These are phyloP conservation scores for Eulemur coronatus DNA, from an alignment of 2,797 vertebrate species.

Conservation along the genomic window DNA sequence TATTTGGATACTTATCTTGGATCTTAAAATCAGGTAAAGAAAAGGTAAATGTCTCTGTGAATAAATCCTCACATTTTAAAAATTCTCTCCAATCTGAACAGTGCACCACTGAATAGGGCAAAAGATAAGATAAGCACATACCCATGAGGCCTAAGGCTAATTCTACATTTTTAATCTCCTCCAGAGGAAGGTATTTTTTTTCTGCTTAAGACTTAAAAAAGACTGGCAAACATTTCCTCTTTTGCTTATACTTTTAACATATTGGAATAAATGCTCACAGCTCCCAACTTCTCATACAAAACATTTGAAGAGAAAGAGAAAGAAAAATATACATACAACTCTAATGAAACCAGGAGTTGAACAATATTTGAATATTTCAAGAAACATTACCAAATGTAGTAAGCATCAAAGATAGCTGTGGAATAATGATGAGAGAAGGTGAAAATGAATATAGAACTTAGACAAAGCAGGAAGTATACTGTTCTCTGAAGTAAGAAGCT, in stretches of 20 bases:
- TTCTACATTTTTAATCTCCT: not conserved
- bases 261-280: not conserved
- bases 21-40: constrained; percentile 20
- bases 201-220: constrained; percentile 2
- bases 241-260: not conserved
- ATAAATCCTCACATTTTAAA: not conserved
- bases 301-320: not conserved
- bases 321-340: not conserved
- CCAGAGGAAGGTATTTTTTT: not conserved
- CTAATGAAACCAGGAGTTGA: not conserved
- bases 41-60: constrained; percentile 14
- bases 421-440: not conserved
- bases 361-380: not conserved
- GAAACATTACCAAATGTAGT: not conserved
- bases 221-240: not conserved
- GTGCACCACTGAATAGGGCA: not conserved
- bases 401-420: not conserved
- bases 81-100: constrained; percentile 34
- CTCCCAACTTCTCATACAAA: not conserved
- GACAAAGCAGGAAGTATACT: not conserved
- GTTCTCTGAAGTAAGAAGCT: not conserved
- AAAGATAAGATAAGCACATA: not conserved
- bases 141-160: not conserved
- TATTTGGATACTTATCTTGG: constrained; percentile 34
- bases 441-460: not conserved